Percentiles rank a stretch among this genome's conserved stretches.
phyloP scores from a whole-genome alignment of 2,888 invertebrate species.

The Stomorhina lunata region DNA sequence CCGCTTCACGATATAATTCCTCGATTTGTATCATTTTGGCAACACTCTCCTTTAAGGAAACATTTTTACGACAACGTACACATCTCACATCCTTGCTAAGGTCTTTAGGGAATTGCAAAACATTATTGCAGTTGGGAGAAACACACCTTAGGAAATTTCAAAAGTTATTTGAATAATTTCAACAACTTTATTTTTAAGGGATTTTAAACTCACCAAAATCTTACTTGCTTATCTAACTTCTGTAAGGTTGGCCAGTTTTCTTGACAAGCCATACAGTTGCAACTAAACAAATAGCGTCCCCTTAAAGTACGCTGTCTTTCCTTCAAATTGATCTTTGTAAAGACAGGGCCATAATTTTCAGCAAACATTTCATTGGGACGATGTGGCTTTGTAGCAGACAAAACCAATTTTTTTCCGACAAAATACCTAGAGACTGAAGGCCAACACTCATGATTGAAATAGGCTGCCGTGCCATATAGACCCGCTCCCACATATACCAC shows the following conservation, averaged over 20 bases:
- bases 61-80: constrained; percentile 81
- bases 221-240: constrained; percentile 81
- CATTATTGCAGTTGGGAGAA: constrained; percentile 80
- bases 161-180: neutral
- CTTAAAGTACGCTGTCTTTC: constrained; percentile 84
- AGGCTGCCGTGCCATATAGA: constrained; percentile 87
- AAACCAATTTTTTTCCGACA: constrained; percentile 86
- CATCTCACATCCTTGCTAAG: constrained; percentile 80
- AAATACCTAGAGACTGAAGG: constrained; percentile 89
- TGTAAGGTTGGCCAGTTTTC: constrained; percentile 88
- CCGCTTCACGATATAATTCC: constrained; percentile 80
- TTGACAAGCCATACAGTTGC: constrained; percentile 86
- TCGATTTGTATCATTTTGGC: constrained; percentile 80
- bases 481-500: constrained; percentile 82
- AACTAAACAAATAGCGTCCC: constrained; percentile 89
- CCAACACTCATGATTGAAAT: constrained; percentile 92
- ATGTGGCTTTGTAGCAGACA: constrained; percentile 85
- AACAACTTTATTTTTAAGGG: neutral
- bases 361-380: constrained; percentile 85
- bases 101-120: constrained; percentile 80
- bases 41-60: constrained; percentile 80
- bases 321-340: constrained; percentile 81
- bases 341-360: constrained; percentile 92
- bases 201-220: constrained; percentile 73
- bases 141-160: constrained; percentile 80